These are phyloP conservation scores for Riptortus pedestris DNA, from an alignment of 1,140 invertebrate genomes.

Conservation along the genomic window DNA sequence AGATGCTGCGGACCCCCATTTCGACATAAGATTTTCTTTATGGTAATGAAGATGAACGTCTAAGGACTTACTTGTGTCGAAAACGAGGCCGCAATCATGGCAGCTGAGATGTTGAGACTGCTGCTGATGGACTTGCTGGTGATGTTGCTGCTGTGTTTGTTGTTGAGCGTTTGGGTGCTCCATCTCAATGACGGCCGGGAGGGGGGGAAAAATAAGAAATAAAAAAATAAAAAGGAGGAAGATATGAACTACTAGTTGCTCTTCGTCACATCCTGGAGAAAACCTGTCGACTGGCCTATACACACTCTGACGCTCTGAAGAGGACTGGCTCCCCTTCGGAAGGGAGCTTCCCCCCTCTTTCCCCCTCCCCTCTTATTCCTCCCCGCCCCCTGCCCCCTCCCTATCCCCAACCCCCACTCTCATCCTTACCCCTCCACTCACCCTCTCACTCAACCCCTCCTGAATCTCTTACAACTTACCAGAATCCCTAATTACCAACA, in stretches of 20 bases:
- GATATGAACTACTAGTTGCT: slow-evolving; percentile 9
- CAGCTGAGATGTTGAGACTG: slow-evolving; percentile 37
- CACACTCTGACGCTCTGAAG: slow-evolving; percentile 3
- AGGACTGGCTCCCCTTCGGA: slow-evolving; percentile 21
- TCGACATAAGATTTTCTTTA: slow-evolving; percentile 60
- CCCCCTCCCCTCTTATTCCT: neutral
- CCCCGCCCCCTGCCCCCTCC: neutral
- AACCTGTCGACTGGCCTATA: neutral
- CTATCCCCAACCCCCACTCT: neutral
- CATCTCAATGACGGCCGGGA: slow-evolving; percentile 23
- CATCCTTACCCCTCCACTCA: neutral
- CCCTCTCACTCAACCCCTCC: neutral
- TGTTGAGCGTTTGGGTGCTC: slow-evolving; percentile 12
- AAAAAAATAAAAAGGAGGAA: slow-evolving; percentile 16
- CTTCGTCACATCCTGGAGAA: slow-evolving; percentile 8
- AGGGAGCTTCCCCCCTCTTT: slow-evolving; percentile 20
- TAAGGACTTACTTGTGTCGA: slow-evolving; percentile 60
- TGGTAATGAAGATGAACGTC: slow-evolving; percentile 70
- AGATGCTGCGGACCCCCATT: slow-evolving; percentile 44
- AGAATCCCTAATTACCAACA: neutral
- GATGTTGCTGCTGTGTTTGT: slow-evolving; percentile 19
- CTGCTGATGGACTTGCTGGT: slow-evolving; percentile 10
- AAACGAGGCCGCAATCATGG: slow-evolving; percentile 59
- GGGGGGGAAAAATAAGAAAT: slow-evolving; percentile 21
- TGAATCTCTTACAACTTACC: neutral